phyloP scores from a whole-genome alignment of 2,113 vertebrate genomes.

The Psophia crepitans region DNA sequence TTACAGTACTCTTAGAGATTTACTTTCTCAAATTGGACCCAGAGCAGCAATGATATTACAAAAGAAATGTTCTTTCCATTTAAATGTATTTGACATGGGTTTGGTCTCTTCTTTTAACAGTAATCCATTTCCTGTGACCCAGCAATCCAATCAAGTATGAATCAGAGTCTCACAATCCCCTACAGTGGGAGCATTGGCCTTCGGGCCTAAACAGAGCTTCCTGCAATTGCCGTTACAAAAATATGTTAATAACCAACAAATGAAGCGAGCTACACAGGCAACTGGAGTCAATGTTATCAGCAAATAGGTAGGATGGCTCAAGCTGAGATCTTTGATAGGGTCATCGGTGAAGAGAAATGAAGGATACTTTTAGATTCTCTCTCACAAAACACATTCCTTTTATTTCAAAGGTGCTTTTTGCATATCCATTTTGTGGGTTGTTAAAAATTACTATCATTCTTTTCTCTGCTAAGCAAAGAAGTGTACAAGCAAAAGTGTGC shows the following conservation, averaged over 20 bases:
- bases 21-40: background rate
- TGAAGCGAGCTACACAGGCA: background rate
- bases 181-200: background rate
- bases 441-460: background rate
- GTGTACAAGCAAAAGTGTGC: background rate
- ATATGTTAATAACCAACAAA: background rate
- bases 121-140: background rate
- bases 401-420: background rate
- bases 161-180: background rate
- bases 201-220: background rate
- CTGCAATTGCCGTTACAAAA: background rate
- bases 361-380: background rate
- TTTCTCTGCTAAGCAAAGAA: no score
- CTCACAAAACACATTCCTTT: background rate
- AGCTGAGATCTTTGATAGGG: background rate
- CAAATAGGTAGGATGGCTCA: background rate
- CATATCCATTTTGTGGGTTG: background rate
- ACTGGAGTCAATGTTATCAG: background rate
- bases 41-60: background rate
- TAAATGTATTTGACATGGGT: background rate
- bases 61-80: constrained; percentile 24
- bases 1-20: background rate
- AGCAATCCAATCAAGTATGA: constrained; percentile 10
- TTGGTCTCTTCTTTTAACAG: background rate
- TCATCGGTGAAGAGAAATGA: background rate